Base-by-base conservation (phyloP, 92 coral and sea anemone genomes). In the Parazoanthus darwini region DNA sequence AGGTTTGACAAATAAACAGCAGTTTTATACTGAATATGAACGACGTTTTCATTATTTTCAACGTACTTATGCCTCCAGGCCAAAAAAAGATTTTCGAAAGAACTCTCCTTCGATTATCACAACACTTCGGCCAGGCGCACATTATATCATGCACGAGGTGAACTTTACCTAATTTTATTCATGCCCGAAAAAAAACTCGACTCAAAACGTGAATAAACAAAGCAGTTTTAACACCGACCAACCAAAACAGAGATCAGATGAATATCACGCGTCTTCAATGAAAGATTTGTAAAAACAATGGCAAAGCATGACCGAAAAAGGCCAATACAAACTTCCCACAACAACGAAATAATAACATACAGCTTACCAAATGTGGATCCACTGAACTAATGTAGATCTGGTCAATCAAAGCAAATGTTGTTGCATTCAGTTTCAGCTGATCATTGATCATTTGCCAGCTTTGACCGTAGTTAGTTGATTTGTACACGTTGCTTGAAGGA, bases 321-420 rank as follows among this genome's bases (percentile, higher is more conserved):
- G 43, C 78, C 79, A 84, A 70, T 84, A 84, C 65, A 70, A 26
- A 33, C 3, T 33, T 14, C 22, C 33, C 70, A 42, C 44, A 42
- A 8, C 20, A 25, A 82, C n/a, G 76, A 67, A 67, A 82, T 23
- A 15, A 70, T 25, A 29, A 29, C 20, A 36, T 68, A 2, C 78
- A 26, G 68, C 87, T 84, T 46, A 84, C 87, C 66, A 84, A 84
- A 71, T 22, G 79, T 38, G 87, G 78, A 71, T 84, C 66, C 56
- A 48, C 79, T 26, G 13, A 4, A 8, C 79, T 84, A 18, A 84
- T 84, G 48, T 84, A 84, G 63, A 84, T 70, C 59, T 84, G 87
- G 79, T 84, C 79, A 84, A 84, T 84, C 87, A 84, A 48, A 54
- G 87, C 87, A 83, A 48, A 83, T 25, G 87, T 10, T 6, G 77